Conservation (phyloP, 2,113 vertebrate genomes). For the Noctilio leporinus region DNA sequence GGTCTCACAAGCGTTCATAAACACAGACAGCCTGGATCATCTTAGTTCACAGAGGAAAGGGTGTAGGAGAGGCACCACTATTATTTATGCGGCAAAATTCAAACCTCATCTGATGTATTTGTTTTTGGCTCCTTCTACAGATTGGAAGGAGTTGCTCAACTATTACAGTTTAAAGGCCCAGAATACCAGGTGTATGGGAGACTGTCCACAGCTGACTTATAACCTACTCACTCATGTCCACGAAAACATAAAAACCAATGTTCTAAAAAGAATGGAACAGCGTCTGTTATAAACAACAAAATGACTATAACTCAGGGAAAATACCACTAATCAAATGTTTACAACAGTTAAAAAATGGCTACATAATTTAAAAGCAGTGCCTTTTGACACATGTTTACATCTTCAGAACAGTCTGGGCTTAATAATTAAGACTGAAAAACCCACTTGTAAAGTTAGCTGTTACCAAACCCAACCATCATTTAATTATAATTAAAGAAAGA, state of each 20-base stretch:
- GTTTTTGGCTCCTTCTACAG: neutral
- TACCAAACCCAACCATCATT: conserved; percentile 5
- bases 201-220: neutral
- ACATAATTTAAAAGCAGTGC: neutral
- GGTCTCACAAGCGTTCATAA: neutral
- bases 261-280: neutral
- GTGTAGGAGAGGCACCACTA: neutral
- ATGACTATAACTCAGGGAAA: neutral
- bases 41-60: neutral
- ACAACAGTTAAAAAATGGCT: neutral
- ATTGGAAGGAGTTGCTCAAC: neutral
- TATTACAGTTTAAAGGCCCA: neutral
- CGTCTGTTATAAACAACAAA: neutral
- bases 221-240: neutral
- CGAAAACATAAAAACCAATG: neutral
- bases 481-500: neutral
- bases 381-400: neutral
- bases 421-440: conserved; percentile 9
- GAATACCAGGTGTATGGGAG: neutral
- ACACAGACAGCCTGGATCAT: neutral
- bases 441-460: neutral
- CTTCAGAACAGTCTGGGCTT: neutral
- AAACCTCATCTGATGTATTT: neutral
- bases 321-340: neutral
- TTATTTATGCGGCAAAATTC: neutral